A percentile compares a stretch with the other conserved stretches of the same genome.
Conservation (phyloP, 2,797 vertebrate species). For the Semaprochilodus insignis region DNA sequence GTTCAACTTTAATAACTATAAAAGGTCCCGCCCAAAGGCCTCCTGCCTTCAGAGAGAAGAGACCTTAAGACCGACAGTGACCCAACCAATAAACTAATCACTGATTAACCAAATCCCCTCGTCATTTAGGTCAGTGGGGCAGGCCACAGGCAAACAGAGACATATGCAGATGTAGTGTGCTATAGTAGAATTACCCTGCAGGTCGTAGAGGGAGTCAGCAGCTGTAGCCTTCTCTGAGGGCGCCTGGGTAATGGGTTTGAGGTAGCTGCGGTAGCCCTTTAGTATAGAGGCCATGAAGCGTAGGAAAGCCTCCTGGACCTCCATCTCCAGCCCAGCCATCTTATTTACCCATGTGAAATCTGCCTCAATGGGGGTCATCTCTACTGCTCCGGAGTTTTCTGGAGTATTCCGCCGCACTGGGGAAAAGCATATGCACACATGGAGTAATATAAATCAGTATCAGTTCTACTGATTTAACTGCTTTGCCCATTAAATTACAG, state of each 20-base stretch:
- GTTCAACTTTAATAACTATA: neutral
- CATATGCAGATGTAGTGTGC: neutral
- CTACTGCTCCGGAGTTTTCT: conserved; percentile 83
- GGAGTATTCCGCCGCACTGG: conserved; percentile 81
- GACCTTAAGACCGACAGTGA: neutral
- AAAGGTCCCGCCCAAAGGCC: too few species aligned
- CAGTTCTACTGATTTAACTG: neutral
- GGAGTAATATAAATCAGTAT: neutral
- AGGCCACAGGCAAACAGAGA: neutral
- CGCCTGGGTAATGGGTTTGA: conserved; percentile 94
- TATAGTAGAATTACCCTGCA: conserved; percentile 83
- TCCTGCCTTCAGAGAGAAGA: neutral
- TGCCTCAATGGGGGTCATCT: conserved; percentile 95
- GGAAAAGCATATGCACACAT: neutral
- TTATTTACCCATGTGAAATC: conserved; percentile 98
- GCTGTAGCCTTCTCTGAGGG: conserved; percentile 96
- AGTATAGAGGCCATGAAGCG: conserved; percentile 97
- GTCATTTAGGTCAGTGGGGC: neutral
- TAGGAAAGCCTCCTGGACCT: conserved; percentile 95
- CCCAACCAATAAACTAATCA: neutral
- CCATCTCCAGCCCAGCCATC: conserved; percentile 92
- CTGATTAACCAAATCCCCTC: neutral
- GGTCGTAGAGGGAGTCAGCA: conserved; percentile 92
- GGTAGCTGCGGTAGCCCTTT: conserved; percentile 94
- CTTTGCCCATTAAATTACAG: neutral